Base-by-base conservation (phyloP, 2,797 vertebrate genomes). In the Acestrorhynchus altus region DNA sequence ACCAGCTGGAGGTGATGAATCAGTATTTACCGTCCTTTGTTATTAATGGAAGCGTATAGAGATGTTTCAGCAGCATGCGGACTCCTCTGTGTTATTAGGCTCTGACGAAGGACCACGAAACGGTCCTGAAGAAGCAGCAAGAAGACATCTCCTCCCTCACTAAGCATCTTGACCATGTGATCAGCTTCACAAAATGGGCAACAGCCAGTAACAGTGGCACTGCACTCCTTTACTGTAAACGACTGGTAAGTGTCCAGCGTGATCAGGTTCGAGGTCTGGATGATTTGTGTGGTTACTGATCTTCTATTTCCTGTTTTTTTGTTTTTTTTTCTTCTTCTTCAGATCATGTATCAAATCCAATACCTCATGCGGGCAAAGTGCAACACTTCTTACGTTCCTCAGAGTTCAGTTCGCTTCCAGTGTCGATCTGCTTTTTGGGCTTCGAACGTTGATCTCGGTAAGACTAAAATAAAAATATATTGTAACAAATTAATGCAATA, bases 211-310 rank as follows among this genome's bases (percentile, higher is more conserved):
- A 98, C 82, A 98, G 95, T 68, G 93, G 94, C 35, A 92, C 96
- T 11, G 97, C 97, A 1, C 96, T 99, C 57, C 94, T 99, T 52
- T 99, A 99, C 92, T 99, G 97, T 88, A 99, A 98, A 90, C 96
- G 97, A 59, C 91, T 98, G 95, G 98, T 98, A 89, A 90, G 93
- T 77, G 42, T 39, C 4, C 18, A 15, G 4, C 22, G 51, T 18
- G 18, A 4, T 69, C 12, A 57, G 18, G 12, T 24, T 16, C 47
- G n/a, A n/a, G n/a, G n/a, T n/a, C n/a, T n/a, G n/a, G n/a, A n/a
- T n/a, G n/a, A n/a, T n/a, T n/a, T n/a, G n/a, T n/a, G n/a, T n/a
- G n/a, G n/a, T n/a, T n/a, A n/a, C n/a, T n/a, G n/a, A n/a, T n/a
- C n/a, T n/a, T n/a, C n/a, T n/a, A 47, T 66, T 49, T 61, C 35